Evolutionary conservation across 2,113 vertebrate genomes (phyloP), one percentile per base, ranked within the genome.

Genomic region (Elephas maximus): DNA sequence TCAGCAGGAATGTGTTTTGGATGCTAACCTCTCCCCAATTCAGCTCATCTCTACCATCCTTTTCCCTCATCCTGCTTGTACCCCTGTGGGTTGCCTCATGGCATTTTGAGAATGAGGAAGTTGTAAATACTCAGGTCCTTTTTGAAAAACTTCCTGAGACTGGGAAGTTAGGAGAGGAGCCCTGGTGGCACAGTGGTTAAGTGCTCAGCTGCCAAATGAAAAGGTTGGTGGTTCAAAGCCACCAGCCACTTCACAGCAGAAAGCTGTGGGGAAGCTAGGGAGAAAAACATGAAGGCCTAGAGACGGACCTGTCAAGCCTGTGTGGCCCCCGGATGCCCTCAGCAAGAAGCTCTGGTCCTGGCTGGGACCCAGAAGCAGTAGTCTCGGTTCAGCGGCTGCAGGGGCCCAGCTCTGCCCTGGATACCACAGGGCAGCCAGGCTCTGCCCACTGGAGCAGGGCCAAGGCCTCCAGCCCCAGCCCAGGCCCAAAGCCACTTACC

Each of bases 401-500:
- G 33, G 15, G 17, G 1, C 24, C 21, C 83, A 65, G 63, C 62
- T 87, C 41, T 82, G n/a, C 81, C 57, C 69, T 51, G 63, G 33
- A 83, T 11, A 26, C 53, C 65, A 78, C 53, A 20, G 41, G 2
- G 21, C 48, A 51, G 12, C 33, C 28, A n/a, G 82, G 23, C 23
- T 48, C 57, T 67, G 33, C 57, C 85, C 82, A 2, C 84, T 17
- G 8, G 1, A 6, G 23, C 8, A 71, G 44, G 48, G 4, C 33
- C 2, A 24, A 45, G 44, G 24, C 51, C 69, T 44, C 63, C 33
- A 15, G 24, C 14, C 21, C 26, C 33, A 18, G 24, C 3, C 37
- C 1, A 30, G 62, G 30, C 10, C 67, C 9, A 0, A 33, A 18
- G 63, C n/a, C 67, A 99, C 99, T 99, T 97, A 99, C 99, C 93